A percentile compares a stretch with the other conserved stretches of the same genome.
Conservation (phyloP, 2,113 vertebrate genomes). For the Herpailurus yagouaroundi region DNA sequence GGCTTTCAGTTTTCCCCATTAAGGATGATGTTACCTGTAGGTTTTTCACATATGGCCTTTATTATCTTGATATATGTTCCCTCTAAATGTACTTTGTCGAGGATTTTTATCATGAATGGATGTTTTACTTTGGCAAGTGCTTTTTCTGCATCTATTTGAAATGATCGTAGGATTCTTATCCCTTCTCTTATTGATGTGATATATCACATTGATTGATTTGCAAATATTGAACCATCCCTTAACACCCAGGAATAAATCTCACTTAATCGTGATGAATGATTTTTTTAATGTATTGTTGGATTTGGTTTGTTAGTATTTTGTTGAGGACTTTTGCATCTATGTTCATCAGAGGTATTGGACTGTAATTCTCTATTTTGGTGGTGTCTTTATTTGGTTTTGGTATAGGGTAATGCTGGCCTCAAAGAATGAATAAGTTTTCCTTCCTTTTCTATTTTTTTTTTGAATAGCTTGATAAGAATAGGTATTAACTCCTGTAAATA, state of each 20-base stretch:
- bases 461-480: background rate
- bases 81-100: background rate
- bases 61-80: background rate
- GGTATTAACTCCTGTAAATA: background rate
- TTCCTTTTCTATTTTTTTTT: background rate
- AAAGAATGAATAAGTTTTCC: background rate
- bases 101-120: background rate
- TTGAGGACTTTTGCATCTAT: background rate
- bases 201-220: background rate
- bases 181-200: background rate
- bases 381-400: background rate
- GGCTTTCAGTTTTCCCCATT: background rate
- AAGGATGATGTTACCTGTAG: background rate
- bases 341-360: background rate
- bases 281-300: background rate
- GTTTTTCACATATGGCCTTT: background rate
- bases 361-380: background rate
- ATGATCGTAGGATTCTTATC: background rate
- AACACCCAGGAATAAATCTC: background rate
- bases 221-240: background rate
- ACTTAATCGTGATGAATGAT: background rate
- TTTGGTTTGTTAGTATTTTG: background rate
- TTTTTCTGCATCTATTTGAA: background rate
- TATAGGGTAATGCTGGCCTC: background rate
- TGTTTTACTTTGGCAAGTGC: background rate